Evolutionary conservation across 2,888 invertebrate species (phyloP).

Genomic region (Cephus runcator): DNA sequence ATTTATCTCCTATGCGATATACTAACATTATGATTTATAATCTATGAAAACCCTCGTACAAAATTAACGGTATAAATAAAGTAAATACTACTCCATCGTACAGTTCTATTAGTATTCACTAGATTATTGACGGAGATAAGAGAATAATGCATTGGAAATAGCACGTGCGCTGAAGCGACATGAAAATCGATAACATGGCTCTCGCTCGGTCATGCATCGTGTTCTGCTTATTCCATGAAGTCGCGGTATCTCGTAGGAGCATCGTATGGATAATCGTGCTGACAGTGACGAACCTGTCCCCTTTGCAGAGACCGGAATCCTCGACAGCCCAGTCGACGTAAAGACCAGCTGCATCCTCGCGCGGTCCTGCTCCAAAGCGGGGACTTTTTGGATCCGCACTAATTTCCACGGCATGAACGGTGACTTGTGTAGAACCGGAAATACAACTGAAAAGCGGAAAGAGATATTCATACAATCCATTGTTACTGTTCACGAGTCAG

Average conservation of each 20-base stretch:
- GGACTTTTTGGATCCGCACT: conserved; percentile 77
- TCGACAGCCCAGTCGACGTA: conserved; percentile 87
- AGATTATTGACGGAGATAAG: neutral
- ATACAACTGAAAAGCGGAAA: conserved; percentile 54
- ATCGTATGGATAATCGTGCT: neutral
- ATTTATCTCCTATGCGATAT: neutral
- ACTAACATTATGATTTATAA: neutral
- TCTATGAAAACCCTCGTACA: neutral
- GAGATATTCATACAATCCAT: neutral
- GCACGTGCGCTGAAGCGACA: neutral
- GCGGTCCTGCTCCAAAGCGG: conserved; percentile 77
- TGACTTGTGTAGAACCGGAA: conserved; percentile 66
- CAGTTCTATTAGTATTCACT: neutral
- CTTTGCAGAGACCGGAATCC: conserved; percentile 78
- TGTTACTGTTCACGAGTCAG: neutral
- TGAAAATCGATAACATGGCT: neutral
- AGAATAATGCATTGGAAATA: neutral
- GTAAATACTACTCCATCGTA: neutral
- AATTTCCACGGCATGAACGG: conserved; percentile 76
- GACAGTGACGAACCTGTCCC: conserved; percentile 72
- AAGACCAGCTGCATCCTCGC: conserved; percentile 74
- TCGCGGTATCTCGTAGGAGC: neutral
- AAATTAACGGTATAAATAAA: neutral
- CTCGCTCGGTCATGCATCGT: neutral
- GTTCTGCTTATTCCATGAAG: neutral